These are phyloP conservation scores for Catostylus mosaicus DNA, from an alignment of 30 jellyfish, hydroid and myxozoan species.

Conservation along the genomic window DNA sequence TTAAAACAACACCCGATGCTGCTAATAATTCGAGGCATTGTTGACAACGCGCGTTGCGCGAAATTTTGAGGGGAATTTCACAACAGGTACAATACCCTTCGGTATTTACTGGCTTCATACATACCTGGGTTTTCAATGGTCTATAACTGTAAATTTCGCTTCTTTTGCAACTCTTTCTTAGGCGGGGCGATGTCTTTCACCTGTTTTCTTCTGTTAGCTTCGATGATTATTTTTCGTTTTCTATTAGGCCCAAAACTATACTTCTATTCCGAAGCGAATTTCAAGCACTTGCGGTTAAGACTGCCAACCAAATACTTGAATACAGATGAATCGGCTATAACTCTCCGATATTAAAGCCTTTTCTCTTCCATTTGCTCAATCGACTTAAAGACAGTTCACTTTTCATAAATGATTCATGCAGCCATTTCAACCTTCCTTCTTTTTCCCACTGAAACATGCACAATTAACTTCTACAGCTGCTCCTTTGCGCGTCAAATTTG, in stretches of 20 bases:
- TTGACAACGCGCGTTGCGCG: too few species aligned
- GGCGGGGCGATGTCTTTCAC: constrained; percentile 10
- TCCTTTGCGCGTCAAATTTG: constrained; percentile 24
- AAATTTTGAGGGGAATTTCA: too few species aligned
- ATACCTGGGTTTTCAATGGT: too few species aligned
- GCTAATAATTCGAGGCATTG: too few species aligned
- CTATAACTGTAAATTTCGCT: neutral
- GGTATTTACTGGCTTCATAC: too few species aligned
- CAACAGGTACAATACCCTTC: too few species aligned
- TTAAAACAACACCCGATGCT: too few species aligned
- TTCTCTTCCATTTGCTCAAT: neutral
- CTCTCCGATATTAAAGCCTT: neutral
- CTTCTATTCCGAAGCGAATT: neutral
- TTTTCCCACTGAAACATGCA: too few species aligned
- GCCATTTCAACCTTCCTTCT: neutral
- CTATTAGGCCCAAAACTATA: neutral
- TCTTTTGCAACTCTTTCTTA: neutral
- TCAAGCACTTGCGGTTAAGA: neutral
- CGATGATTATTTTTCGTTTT: neutral
- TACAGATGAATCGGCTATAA: neutral
- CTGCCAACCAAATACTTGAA: neutral
- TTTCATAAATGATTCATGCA: constrained; percentile 11
- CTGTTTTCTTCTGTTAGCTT: neutral
- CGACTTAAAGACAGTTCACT: constrained; percentile 23
- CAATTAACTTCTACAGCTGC: constrained; percentile 32